Conservation (phyloP, 2,113 vertebrate genomes). For the Odocoileus virginianus region DNA sequence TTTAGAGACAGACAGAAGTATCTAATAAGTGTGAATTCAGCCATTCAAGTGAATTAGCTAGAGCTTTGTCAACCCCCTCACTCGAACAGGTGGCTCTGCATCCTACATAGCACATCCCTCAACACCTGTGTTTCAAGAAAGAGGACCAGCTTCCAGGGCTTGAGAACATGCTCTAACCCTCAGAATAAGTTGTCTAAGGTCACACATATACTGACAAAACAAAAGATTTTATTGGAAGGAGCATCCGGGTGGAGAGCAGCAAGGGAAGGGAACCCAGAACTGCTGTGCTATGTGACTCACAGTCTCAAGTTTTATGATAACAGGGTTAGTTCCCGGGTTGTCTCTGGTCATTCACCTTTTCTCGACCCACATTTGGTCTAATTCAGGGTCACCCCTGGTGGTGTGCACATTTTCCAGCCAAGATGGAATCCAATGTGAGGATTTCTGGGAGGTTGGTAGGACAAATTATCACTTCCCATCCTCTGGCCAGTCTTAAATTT, state of each 20-base stretch:
- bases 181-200: not conserved
- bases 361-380: not conserved
- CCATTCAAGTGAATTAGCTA: not conserved
- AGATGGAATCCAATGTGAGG: not conserved
- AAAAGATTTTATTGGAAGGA: not conserved
- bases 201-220: not conserved
- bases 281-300: not conserved
- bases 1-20: not conserved
- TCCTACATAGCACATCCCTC: fast-evolving
- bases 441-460: not conserved
- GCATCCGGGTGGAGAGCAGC: not conserved
- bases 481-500: not conserved
- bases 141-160: not conserved
- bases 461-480: not conserved
- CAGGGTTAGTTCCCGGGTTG: fast-evolving
- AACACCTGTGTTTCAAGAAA: not conserved
- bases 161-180: not conserved
- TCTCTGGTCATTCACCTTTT: not conserved
- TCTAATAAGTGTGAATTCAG: not conserved
- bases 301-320: not conserved
- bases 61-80: not conserved
- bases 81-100: not conserved
- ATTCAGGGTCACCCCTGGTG: not conserved
- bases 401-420: not conserved
- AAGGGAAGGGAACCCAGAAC: not conserved